phyloP scores from a whole-genome alignment of 2,888 invertebrate genomes.

The Rhodophaea formosa region DNA sequence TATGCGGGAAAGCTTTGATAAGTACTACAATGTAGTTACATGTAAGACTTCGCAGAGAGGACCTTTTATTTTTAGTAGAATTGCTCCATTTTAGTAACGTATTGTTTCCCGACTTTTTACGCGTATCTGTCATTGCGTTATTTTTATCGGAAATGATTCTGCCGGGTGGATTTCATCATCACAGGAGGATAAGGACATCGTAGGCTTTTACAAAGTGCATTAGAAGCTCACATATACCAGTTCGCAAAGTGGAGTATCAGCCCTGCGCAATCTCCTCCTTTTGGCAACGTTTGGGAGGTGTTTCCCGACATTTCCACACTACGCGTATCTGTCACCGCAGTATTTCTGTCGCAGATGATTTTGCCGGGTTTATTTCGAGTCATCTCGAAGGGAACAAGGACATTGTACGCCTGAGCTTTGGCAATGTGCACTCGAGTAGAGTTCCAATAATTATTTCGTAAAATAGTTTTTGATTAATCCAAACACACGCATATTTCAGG shows the following conservation, averaged over 20 bases:
- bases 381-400: constrained; percentile 2
- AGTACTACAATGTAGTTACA: too few relatives aligned
- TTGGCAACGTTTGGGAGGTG: constrained; percentile 23
- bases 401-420: constrained; percentile 3
- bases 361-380: neutral
- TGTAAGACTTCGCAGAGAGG: too few relatives aligned
- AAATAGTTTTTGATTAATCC: neutral
- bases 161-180: neutral
- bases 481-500: too few relatives aligned
- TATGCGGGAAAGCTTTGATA: neutral
- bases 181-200: neutral
- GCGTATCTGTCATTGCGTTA: constrained; percentile 1
- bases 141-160: constrained; percentile 15
- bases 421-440: constrained; percentile 8
- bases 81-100: constrained; percentile 19
- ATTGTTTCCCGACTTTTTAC: constrained; percentile 24
- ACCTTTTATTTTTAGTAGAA: too few relatives aligned
- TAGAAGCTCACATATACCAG: neutral
- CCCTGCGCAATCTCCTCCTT: constrained; percentile 11
- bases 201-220: constrained; percentile 5
- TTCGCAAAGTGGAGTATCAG: neutral
- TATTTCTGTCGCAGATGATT: constrained; percentile 17
- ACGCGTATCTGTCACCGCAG: neutral
- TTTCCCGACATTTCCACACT: constrained; percentile 25
- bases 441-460: neutral